A percentile compares a stretch with the other conserved stretches of the same genome.
phyloP scores from a whole-genome alignment of 2,797 vertebrate species.

The Heteromormyrus szaboi region DNA sequence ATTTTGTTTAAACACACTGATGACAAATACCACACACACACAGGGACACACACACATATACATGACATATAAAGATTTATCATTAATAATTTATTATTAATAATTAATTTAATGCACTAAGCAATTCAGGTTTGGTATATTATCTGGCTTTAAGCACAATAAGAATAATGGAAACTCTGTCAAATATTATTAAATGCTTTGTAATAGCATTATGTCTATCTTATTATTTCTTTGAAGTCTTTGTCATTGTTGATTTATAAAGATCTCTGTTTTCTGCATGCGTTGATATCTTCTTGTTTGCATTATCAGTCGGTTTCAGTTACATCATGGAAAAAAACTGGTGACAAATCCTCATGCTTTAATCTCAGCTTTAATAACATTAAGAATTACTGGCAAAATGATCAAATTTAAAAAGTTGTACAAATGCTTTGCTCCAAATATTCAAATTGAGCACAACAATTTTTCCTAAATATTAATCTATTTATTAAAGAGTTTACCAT shows the following conservation, averaged over 20 bases:
- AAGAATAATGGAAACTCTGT: background rate
- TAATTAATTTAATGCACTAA: background rate
- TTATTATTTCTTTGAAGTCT: background rate
- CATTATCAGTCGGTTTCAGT: background rate
- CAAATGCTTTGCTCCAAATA: background rate
- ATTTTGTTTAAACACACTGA: background rate
- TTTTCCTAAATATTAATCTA: background rate
- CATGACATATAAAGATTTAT: background rate
- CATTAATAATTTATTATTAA: background rate
- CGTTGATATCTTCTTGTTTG: background rate
- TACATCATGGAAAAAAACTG: background rate
- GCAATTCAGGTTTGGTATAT: background rate
- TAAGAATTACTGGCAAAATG: background rate
- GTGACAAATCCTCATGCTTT: background rate
- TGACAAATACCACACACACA: background rate
- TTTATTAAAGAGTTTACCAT: background rate
- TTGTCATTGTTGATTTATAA: background rate
- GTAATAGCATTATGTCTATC: background rate
- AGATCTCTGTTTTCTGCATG: background rate
- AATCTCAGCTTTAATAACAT: background rate
- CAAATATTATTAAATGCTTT: background rate
- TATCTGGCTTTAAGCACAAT: background rate
- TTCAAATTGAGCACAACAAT: background rate
- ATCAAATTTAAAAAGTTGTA: background rate
- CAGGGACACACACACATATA: background rate